phyloP scores from a whole-genome alignment of 1,140 invertebrate genomes.

The Scaptomyza montana region DNA sequence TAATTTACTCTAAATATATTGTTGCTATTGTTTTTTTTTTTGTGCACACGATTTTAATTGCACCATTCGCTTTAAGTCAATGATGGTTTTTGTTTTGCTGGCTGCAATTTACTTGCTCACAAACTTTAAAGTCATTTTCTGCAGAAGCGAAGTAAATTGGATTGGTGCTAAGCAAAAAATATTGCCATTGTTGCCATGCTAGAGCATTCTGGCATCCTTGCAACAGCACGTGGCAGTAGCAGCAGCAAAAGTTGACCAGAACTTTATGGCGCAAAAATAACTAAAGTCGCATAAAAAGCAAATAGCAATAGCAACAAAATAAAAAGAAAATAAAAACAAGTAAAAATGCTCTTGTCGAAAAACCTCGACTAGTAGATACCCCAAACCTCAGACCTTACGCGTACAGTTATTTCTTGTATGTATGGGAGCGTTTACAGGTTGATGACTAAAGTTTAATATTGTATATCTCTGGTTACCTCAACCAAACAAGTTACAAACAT shows the following conservation, averaged over 20 bases:
- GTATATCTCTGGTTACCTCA: too few relatives aligned
- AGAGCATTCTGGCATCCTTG: conserved; percentile 14
- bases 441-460: too few relatives aligned
- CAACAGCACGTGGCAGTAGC: conserved; percentile 24
- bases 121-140: conserved; percentile 75
- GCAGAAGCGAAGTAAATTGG: conserved; percentile 64
- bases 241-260: conserved; percentile 63
- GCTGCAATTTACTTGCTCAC: conserved; percentile 13
- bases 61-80: conserved; percentile 54
- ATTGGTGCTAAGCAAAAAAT: conserved; percentile 8
- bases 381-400: too few relatives aligned
- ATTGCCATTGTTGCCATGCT: neutral
- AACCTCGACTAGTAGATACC: too few relatives aligned
- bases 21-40: conserved; percentile 58
- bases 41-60: conserved; percentile 56
- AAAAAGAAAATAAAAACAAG: conserved; percentile 22
- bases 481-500: too few relatives aligned
- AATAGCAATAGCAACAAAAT: conserved; percentile 9
- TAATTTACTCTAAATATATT: conserved; percentile 79
- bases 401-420: too few relatives aligned
- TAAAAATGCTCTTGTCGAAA: too few relatives aligned
- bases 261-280: conserved; percentile 52
- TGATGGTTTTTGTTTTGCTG: conserved; percentile 53
- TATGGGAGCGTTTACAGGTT: too few relatives aligned
- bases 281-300: conserved; percentile 70